These are phyloP conservation scores for Sarcophaga caerulescens DNA, from an alignment of 2,888 invertebrate genomes.

Conservation along the genomic window DNA sequence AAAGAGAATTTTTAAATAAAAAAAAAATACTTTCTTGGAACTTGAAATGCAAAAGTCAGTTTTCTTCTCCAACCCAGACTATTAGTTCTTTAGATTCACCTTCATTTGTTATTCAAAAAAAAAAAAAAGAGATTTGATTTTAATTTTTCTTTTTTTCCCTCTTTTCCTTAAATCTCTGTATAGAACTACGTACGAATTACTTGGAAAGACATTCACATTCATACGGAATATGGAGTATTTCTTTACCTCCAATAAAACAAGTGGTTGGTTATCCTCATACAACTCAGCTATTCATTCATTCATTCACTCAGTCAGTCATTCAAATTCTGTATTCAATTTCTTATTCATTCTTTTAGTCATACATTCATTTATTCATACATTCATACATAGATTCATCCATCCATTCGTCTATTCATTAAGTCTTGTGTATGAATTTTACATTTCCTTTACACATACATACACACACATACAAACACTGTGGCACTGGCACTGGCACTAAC, in stretches of 20 bases:
- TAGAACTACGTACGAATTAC: background rate
- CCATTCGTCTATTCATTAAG: background rate
- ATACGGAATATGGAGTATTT: background rate
- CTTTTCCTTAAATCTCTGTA: background rate
- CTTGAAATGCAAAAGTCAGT: background rate
- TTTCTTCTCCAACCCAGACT: background rate
- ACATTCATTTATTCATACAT: background rate
- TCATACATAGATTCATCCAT: background rate
- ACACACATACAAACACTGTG: background rate
- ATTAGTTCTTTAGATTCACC: slow-evolving; percentile 25
- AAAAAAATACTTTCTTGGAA: background rate
- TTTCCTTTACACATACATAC: background rate
- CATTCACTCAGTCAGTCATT: background rate
- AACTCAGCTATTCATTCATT: background rate
- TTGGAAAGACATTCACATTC: background rate
- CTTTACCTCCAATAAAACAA: background rate
- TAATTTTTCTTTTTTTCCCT: background rate
- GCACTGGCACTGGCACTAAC: background rate
- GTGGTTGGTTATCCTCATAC: background rate
- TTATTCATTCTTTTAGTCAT: background rate
- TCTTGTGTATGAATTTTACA: background rate
- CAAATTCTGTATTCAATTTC: background rate
- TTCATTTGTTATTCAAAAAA: slow-evolving; percentile 60
- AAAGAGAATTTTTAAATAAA: background rate
- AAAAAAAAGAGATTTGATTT: background rate